Conservation (phyloP, 2,888 invertebrate genomes). For the Brenthis hecate region DNA sequence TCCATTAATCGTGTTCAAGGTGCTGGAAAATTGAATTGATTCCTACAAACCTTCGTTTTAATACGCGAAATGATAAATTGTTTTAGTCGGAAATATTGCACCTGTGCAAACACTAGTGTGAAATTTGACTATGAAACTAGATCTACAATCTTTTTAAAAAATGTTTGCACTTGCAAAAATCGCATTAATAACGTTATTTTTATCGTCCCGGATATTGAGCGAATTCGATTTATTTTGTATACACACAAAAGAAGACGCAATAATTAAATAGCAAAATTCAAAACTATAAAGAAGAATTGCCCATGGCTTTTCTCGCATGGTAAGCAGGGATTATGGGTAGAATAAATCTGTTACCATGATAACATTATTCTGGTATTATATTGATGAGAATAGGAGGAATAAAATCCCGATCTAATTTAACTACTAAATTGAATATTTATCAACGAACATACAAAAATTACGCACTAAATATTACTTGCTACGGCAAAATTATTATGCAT, state of each 20-base stretch:
- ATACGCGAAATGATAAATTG: conserved; percentile 13
- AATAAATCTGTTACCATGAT: too few relatives aligned
- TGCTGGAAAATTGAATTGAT: conserved; percentile 20
- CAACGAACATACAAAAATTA: conserved; percentile 3
- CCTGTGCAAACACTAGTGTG: conserved; percentile 5
- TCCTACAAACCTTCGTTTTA: conserved; percentile 11
- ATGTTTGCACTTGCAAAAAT: too few relatives aligned
- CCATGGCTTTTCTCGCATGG: too few relatives aligned
- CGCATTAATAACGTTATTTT: too few relatives aligned
- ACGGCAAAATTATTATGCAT: conserved; percentile 11
- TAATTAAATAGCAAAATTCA: too few relatives aligned
- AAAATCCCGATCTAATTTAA: not conserved
- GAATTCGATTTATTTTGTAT: too few relatives aligned
- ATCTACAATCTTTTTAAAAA: not conserved
- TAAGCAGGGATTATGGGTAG: too few relatives aligned
- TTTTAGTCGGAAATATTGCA: conserved; percentile 10
- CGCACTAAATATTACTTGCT: conserved; percentile 4
- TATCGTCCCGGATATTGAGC: too few relatives aligned
- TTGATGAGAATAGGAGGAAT: not conserved
- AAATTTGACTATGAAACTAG: not conserved
- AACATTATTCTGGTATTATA: too few relatives aligned
- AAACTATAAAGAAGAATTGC: too few relatives aligned
- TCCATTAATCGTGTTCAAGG: conserved; percentile 10
- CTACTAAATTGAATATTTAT: not conserved
- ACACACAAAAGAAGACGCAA: too few relatives aligned